Evolutionary conservation across 1,140 invertebrate genomes (phyloP).

Genomic region (Babylonia areolata): DNA sequence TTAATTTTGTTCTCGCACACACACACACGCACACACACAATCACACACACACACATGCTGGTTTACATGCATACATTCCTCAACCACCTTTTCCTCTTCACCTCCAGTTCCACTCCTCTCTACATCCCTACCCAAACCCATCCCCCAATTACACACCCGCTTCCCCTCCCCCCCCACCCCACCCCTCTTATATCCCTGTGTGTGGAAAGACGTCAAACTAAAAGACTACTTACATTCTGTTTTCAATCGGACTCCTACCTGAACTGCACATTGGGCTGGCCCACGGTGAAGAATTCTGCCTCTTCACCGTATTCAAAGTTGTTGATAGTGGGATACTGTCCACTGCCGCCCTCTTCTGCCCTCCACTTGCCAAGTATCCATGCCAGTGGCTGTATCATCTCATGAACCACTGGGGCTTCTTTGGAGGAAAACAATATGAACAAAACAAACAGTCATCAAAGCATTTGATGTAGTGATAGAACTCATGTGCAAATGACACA

Average conservation of each 20-base stretch:
- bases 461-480: too few species aligned
- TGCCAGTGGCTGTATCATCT: conserved; percentile 76
- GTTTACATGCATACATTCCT: neutral
- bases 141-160: too few species aligned
- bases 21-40: neutral
- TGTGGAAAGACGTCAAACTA: too few species aligned
- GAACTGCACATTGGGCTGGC: conserved; percentile 79
- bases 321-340: conserved; percentile 80
- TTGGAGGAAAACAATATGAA: neutral
- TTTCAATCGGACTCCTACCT: conserved; percentile 54
- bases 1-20: conserved; percentile 23
- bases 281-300: conserved; percentile 80
- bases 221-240: too few species aligned
- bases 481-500: too few species aligned
- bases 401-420: conserved; percentile 41
- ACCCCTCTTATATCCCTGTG: too few species aligned
- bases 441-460: neutral
- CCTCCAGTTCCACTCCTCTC: too few species aligned
- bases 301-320: conserved; percentile 81
- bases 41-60: conserved; percentile 19
- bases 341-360: conserved; percentile 76
- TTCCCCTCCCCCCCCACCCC: too few species aligned
- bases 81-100: too few species aligned
- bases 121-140: too few species aligned
- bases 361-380: conserved; percentile 82